Evolutionary conservation across 1,140 invertebrate genomes (phyloP).

Genomic region (Thalassaphorura encarpata): DNA sequence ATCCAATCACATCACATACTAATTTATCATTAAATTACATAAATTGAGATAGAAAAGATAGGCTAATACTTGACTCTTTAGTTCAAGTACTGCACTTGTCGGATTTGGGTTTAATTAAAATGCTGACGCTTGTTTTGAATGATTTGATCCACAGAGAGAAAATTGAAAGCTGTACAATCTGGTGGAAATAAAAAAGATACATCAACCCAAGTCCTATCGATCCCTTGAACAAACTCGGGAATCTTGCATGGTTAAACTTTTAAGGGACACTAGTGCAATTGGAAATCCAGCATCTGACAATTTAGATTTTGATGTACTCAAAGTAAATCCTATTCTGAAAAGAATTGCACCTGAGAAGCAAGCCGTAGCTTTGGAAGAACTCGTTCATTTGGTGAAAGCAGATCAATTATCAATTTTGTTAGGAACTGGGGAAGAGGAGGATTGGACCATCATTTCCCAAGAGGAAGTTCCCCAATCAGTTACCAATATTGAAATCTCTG

Average conservation of each 20-base stretch:
- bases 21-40: not conserved
- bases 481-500: constrained; percentile 21
- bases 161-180: constrained; percentile 33
- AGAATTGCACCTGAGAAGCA: constrained; percentile 40
- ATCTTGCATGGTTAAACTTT: constrained; percentile 41
- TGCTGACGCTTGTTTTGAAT: too few relatives aligned
- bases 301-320: constrained; percentile 37
- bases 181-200: constrained; percentile 23
- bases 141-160: constrained; percentile 38
- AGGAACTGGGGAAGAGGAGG: constrained; percentile 27
- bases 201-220: constrained; percentile 11
- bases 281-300: constrained; percentile 12
- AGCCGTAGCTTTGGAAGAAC: constrained; percentile 43
- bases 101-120: too few relatives aligned
- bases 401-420: constrained; percentile 37
- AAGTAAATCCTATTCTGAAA: constrained; percentile 40
- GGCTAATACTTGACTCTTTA: constrained; percentile 5
- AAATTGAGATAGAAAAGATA: not conserved
- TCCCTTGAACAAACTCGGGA: constrained; percentile 40
- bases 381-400: constrained; percentile 45
- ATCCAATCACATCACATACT: not conserved
- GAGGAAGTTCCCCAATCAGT: not conserved
- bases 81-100: too few relatives aligned
- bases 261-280: constrained; percentile 34
- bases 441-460: too few relatives aligned